Conservation (phyloP, 2,888 invertebrate species). For the Embidobia sp. region DNA sequence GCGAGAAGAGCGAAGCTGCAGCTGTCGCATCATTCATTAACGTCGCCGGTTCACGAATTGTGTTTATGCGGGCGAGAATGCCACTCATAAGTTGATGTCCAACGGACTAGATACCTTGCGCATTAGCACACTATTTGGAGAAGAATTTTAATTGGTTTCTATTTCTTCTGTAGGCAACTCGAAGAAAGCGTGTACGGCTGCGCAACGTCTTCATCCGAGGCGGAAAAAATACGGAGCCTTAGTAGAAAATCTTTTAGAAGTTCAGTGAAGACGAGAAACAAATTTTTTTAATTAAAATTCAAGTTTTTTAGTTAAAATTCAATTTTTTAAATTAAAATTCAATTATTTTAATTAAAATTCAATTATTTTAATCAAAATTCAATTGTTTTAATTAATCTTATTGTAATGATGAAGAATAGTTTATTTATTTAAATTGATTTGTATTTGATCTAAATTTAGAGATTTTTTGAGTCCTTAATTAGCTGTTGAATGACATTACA, state of each 20-base stretch:
- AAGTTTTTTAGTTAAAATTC: no score
- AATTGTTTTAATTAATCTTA: no score
- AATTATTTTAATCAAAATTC: no score
- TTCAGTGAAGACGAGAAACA: no score
- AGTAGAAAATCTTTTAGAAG: neutral
- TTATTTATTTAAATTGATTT: no score
- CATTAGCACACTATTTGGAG: slow-evolving; percentile 47
- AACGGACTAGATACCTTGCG: slow-evolving; percentile 45
- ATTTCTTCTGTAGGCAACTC: slow-evolving; percentile 24
- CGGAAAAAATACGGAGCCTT: neutral
- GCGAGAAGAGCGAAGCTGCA: slow-evolving; percentile 48
- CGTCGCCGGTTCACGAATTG: slow-evolving; percentile 52
- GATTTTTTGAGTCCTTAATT: no score
- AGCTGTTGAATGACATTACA: no score
- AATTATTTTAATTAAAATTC: no score
- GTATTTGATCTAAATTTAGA: no score
- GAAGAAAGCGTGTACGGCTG: neutral
- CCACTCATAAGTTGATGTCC: slow-evolving; percentile 41
- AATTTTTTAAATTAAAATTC: no score
- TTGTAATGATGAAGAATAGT: no score
- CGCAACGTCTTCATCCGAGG: neutral
- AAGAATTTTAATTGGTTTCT: slow-evolving; percentile 54
- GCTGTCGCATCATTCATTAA: slow-evolving; percentile 65
- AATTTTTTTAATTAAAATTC: no score
- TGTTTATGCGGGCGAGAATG: slow-evolving; percentile 58